Base-by-base conservation (phyloP, 2,888 invertebrate species). In the Phortica magna region DNA sequence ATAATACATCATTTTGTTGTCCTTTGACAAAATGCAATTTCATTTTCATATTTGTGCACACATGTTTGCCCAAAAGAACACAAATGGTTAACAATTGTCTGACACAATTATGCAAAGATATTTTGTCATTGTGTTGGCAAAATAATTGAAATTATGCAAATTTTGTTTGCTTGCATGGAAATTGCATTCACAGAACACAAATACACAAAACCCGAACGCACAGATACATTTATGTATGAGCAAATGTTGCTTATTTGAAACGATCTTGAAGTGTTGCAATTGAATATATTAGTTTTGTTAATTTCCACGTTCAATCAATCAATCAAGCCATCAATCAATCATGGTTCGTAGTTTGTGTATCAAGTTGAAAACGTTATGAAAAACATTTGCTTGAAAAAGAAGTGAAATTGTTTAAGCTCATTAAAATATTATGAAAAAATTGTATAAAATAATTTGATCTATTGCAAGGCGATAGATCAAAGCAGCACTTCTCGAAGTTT, bases 61-160 rank as follows among this genome's bases (percentile, higher is more conserved):
- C 48, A 12, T 48, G 48, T 48, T 14, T 12, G 10, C 14, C 48
- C 14, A 48, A 48, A 48, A 48, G 14, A 48, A 48, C 48, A 6
- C 10, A 48, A 12, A 12, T 48, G 48, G 17, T 61, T 61, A 10
- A 61, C 22, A 61, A 61, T 14, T 39, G 2, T 7, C 22, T 31
- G 31, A 31, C 31, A 7, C 7, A 31, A 39, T 31, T 31, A 14
- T 39, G 22, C 14, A 9, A 31, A 31, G 31, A 22, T 48, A 12
- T 64, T 17, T 64, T 41, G 22, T 76, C 64, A 9, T 75, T 59
- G 70, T 72, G 59, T 61, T 74, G 78, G 78, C 67, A 79, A 86
- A 83, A 86, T 85, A 85, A 85, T 85, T 85, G 81, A 80, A 85
- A 88, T 83, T 86, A 88, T 88, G 85, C 82, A 84, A 88, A 85